Conservation (phyloP, 2,888 invertebrate genomes). For the Acanthosoma haemorrhoidale region DNA sequence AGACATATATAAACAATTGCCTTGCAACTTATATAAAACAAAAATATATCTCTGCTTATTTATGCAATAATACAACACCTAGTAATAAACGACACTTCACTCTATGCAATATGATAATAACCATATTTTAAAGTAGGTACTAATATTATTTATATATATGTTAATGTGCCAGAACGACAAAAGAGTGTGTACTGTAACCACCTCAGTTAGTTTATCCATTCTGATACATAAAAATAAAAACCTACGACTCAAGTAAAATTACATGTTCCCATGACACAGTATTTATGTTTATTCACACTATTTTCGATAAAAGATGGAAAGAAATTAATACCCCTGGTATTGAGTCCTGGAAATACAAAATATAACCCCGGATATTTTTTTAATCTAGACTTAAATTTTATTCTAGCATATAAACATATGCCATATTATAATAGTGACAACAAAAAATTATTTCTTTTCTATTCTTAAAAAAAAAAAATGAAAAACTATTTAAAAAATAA, state of each 20-base stretch:
- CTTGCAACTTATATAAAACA: constrained; percentile 37
- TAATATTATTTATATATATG: constrained; percentile 36
- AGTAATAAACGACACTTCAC: constrained; percentile 34
- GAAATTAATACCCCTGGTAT: constrained; percentile 30
- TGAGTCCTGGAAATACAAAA: constrained; percentile 24
- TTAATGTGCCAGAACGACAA: constrained; percentile 24
- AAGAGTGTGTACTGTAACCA: constrained; percentile 13
- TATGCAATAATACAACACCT: constrained; percentile 39
- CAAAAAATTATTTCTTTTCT: neutral
- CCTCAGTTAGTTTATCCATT: constrained; percentile 9
- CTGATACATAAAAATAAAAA: constrained; percentile 21
- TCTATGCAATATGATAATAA: constrained; percentile 37
- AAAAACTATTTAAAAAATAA: neutral
- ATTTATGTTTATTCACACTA: neutral
- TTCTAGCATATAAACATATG: constrained; percentile 2
- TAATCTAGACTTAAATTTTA: constrained; percentile 9
- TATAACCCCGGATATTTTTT: neutral
- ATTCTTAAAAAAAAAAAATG: neutral
- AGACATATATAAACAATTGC: constrained; percentile 38
- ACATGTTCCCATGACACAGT: constrained; percentile 27
- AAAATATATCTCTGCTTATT: constrained; percentile 39
- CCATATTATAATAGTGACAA: neutral
- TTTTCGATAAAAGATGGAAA: constrained; percentile 20
- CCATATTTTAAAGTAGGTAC: constrained; percentile 37
- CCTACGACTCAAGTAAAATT: constrained; percentile 11